These are phyloP conservation scores for Hestina assimilis DNA, from an alignment of 1,140 invertebrate species.

Conservation along the genomic window DNA sequence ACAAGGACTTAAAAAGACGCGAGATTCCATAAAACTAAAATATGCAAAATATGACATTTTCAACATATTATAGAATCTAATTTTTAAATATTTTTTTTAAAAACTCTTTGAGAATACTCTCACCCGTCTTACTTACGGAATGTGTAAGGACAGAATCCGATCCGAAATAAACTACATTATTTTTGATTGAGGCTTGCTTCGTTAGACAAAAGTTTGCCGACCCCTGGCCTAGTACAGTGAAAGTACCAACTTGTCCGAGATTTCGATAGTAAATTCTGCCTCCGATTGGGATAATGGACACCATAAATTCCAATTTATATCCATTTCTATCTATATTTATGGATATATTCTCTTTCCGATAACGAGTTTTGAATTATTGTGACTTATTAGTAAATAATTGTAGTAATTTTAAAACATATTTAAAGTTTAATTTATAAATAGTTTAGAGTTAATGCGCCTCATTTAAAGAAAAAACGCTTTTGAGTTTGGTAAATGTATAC, in stretches of 20 bases:
- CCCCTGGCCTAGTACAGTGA: neutral
- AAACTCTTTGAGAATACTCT: neutral
- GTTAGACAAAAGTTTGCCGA: neutral
- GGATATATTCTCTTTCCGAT: neutral
- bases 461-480: no score
- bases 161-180: no score
- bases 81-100: no score
- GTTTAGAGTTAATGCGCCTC: no score
- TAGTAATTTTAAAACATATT: neutral
- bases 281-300: neutral
- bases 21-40: no score
- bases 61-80: no score
- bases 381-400: neutral
- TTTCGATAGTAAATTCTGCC: constrained; percentile 2
- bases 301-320: neutral
- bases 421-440: no score
- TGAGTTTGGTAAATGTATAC: no score
- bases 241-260: neutral
- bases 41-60: no score
- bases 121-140: neutral
- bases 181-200: no score
- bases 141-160: no score
- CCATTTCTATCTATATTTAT: neutral
- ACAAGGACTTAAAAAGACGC: no score
- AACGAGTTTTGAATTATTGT: neutral